Base-by-base conservation (phyloP, 2,113 vertebrate genomes). In the Sitta europaea region DNA sequence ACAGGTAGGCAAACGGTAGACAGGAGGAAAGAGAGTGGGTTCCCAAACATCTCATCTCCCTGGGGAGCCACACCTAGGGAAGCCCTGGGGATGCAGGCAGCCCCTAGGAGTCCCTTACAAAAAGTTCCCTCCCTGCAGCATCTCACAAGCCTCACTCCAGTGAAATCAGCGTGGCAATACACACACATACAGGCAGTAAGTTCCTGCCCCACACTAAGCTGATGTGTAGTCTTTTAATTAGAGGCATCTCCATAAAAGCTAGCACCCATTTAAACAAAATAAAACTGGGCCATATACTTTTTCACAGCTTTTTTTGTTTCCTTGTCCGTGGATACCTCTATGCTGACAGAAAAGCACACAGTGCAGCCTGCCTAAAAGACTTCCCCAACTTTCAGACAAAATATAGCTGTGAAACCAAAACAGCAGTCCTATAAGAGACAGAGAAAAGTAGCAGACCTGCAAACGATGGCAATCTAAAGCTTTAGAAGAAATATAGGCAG, bases 361-460 rank as follows among this genome's bases (percentile, higher is more conserved):
- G 51, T 68, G 36, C 57, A 96, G 86, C 65, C 83, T 74, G 83
- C 43, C 83, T 65, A 53, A 48, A 67, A 80, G n/a, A 50, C 76
- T 81, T 90, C 51, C 83, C 68, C 77, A 96, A 95, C 94, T 97
- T 97, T 94, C 45, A 97, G 73, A 95, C 1, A 5, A 94, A 97
- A 94, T 35, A 54, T 3, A 96, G 67, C 87, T 88, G 51, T 70
- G 93, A 97, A 96, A 96, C 62, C 68, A 86, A 93, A 96, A 77
- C 85, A 76, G 14, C 82, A 40, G 38, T 33, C 80, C 83, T 90
- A 57, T 51, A 27, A 1, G 73, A 97, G 97, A 86, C 40, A 95
- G 17, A 62, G 92, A 40, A 48, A 97, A 83, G 53, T 6, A 93
- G 75, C 82, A 94, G 74, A 82, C 70, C 76, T 91, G 90, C 38